These are phyloP conservation scores for Heliothis subflexa DNA, from an alignment of 1,140 invertebrate genomes.

Conservation along the genomic window DNA sequence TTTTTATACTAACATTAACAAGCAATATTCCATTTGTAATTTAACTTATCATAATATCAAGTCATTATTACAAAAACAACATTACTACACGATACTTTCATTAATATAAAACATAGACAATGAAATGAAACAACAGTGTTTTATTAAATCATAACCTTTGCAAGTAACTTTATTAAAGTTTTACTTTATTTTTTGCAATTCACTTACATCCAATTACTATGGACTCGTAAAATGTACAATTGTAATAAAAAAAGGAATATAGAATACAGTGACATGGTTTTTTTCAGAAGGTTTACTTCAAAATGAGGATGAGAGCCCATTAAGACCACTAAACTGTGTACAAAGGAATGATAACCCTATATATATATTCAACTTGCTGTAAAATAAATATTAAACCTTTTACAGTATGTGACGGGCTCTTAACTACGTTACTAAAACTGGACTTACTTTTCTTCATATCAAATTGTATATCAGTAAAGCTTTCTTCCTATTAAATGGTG, in stretches of 20 bases:
- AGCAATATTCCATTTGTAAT: too few species aligned
- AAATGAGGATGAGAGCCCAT: neutral
- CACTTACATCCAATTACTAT: conserved; percentile 41
- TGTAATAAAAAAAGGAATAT: conserved; percentile 36
- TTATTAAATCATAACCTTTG: conserved; percentile 26
- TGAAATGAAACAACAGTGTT: conserved; percentile 1
- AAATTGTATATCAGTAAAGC: neutral
- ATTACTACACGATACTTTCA: neutral
- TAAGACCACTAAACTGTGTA: too few species aligned
- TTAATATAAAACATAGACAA: neutral
- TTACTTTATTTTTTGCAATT: conserved; percentile 34
- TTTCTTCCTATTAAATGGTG: neutral
- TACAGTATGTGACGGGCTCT: too few species aligned
- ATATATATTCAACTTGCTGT: too few species aligned
- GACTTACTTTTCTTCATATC: too few species aligned
- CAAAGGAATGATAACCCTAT: neutral
- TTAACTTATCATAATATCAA: too few species aligned
- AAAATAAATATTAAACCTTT: too few species aligned
- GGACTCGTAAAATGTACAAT: conserved; percentile 29
- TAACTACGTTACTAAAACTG: too few species aligned
- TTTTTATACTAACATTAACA: too few species aligned
- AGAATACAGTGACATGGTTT: neutral
- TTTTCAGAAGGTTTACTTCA: neutral
- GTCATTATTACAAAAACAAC: too few species aligned
- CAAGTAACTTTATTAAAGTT: conserved; percentile 2